Conservation (phyloP, 2,797 vertebrate genomes). For the Morelia viridis region DNA sequence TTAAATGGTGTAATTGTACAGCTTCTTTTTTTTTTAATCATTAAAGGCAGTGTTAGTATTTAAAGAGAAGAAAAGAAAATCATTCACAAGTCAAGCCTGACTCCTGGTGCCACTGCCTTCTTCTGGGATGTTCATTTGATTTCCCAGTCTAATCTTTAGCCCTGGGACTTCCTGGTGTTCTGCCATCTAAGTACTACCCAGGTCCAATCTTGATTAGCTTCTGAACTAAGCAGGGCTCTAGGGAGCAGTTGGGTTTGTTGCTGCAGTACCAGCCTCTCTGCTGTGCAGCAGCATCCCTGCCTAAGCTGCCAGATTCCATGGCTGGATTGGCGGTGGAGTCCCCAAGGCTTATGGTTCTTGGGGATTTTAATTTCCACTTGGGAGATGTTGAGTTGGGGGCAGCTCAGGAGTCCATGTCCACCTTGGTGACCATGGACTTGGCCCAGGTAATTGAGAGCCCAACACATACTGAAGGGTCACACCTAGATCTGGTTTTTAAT, state of each 20-base stretch:
- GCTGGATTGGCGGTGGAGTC: background rate
- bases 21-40: background rate
- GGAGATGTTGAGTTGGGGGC: background rate
- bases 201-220: background rate
- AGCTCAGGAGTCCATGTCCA: background rate
- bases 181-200: background rate
- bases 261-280: background rate
- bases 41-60: background rate
- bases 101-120: background rate
- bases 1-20: slow-evolving; percentile 18
- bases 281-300: background rate
- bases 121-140: background rate
- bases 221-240: background rate
- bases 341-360: background rate
- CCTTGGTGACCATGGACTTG: background rate
- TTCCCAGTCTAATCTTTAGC: background rate
- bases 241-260: background rate
- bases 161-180: background rate
- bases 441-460: background rate
- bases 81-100: background rate
- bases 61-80: background rate
- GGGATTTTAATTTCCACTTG: background rate
- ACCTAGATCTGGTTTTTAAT: background rate
- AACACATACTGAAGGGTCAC: background rate
- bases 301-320: background rate